Conservation (phyloP, 2,888 invertebrate genomes). For the Drosophila maculinotata region DNA sequence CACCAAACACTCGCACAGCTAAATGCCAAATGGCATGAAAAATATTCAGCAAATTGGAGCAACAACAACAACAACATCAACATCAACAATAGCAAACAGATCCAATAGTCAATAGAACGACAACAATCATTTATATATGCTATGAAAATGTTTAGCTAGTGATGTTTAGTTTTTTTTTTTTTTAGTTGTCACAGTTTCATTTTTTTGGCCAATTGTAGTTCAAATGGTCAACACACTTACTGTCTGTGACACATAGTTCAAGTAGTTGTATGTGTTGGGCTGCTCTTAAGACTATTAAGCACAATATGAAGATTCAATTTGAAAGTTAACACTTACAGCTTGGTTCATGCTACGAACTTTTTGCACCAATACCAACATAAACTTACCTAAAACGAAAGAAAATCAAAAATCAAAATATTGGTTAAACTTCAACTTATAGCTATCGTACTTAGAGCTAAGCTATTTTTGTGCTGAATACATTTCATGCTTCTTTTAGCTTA, state of each 20-base stretch:
- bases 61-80: conserved; percentile 25
- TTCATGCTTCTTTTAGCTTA: conserved; percentile 46
- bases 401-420: conserved; percentile 35
- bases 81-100: conserved; percentile 16
- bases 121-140: conserved; percentile 31
- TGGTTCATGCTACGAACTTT: conserved; percentile 65
- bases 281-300: conserved; percentile 46
- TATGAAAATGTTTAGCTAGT: conserved; percentile 39
- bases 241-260: conserved; percentile 11
- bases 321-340: conserved; percentile 64
- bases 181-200: conserved; percentile 23
- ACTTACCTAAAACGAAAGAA: conserved; percentile 76
- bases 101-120: conserved; percentile 20
- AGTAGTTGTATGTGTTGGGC: no score
- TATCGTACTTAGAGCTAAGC: conserved; percentile 28
- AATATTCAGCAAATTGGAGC: conserved; percentile 56
- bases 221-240: conserved; percentile 10
- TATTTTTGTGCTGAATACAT: conserved; percentile 1
- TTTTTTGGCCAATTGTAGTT: conserved; percentile 35
- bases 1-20: conserved; percentile 22
- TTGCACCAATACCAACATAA: conserved; percentile 59
- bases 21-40: conserved; percentile 59
- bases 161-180: conserved; percentile 3
- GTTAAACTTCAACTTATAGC: conserved; percentile 10
- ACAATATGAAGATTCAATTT: conserved; percentile 25